phyloP scores from a whole-genome alignment of 2,888 invertebrate genomes.

The Baronia brevicornis region DNA sequence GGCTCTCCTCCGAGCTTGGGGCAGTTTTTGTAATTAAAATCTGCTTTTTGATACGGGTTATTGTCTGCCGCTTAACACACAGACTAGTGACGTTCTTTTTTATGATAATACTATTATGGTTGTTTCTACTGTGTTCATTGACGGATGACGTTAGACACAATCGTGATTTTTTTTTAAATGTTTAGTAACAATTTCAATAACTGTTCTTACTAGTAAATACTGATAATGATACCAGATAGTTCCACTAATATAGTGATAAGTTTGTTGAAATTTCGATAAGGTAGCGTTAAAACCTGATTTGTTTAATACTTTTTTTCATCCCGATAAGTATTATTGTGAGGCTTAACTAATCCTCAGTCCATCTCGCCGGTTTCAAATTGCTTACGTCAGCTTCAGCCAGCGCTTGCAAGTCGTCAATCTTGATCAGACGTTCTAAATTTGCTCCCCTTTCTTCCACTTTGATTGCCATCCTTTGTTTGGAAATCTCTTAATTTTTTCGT shows the following conservation, averaged over 20 bases:
- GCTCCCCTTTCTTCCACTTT: slow-evolving; percentile 15
- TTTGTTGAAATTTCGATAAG: no score
- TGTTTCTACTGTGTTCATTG: no score
- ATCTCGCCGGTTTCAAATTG: slow-evolving; percentile 14
- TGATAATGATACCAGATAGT: no score
- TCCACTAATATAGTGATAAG: no score
- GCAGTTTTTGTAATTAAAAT: slow-evolving; percentile 66
- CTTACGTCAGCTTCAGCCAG: slow-evolving; percentile 17
- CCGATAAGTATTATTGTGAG: slow-evolving; percentile 14
- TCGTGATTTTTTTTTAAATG: no score
- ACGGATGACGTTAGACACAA: no score
- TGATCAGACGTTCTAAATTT: slow-evolving; percentile 16
- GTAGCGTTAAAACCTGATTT: no score
- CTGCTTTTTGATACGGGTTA: slow-evolving; percentile 50
- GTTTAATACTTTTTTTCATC: no score
- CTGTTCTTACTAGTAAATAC: no score
- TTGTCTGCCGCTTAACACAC: slow-evolving; percentile 25
- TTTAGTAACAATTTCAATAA: no score
- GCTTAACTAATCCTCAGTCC: slow-evolving; percentile 13
- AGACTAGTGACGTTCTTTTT: slow-evolving; percentile 20
- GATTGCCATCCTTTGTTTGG: slow-evolving; percentile 16
- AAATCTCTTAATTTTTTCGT: no score
- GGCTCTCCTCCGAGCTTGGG: slow-evolving; percentile 32
- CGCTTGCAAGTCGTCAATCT: slow-evolving; percentile 22
- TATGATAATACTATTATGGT: slow-evolving; percentile 25